These are phyloP conservation scores for Dexiosoma caninum DNA, from an alignment of 2,888 invertebrate genomes.

Conservation along the genomic window DNA sequence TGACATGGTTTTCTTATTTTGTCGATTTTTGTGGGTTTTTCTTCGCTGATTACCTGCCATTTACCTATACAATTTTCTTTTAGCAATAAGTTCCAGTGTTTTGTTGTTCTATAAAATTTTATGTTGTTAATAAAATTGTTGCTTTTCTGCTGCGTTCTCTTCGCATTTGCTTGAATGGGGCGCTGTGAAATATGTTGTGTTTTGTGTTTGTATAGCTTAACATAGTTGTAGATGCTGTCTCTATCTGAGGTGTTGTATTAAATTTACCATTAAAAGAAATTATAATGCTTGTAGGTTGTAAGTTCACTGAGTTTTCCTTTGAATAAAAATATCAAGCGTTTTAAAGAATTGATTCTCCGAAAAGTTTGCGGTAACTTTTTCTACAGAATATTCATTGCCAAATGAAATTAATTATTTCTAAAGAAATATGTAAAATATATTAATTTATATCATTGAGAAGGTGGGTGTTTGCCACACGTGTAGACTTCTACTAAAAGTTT, in stretches of 20 bases:
- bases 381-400: too few relatives aligned
- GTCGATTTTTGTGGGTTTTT: constrained; percentile 19
- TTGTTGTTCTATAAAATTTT: constrained; percentile 48
- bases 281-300: constrained; percentile 73
- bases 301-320: constrained; percentile 23
- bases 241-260: constrained; percentile 48
- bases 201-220: background rate
- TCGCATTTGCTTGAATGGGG: background rate
- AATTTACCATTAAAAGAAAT: constrained; percentile 66
- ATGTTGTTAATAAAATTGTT: constrained; percentile 55
- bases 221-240: background rate
- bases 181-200: constrained; percentile 3
- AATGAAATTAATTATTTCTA: too few relatives aligned
- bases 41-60: constrained; percentile 54
- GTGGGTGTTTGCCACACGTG: too few relatives aligned
- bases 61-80: constrained; percentile 32
- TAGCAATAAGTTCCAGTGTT: background rate
- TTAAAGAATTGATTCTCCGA: constrained; percentile 8
- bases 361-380: background rate
- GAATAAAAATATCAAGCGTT: background rate
- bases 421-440: too few relatives aligned
- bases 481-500: too few relatives aligned
- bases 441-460: too few relatives aligned
- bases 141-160: constrained; percentile 13
- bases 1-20: constrained; percentile 4